Percentiles rank a stretch among this genome's conserved stretches.
Evolutionary conservation across 2,113 vertebrate genomes (phyloP).

Genomic region (Cairina moschata): DNA sequence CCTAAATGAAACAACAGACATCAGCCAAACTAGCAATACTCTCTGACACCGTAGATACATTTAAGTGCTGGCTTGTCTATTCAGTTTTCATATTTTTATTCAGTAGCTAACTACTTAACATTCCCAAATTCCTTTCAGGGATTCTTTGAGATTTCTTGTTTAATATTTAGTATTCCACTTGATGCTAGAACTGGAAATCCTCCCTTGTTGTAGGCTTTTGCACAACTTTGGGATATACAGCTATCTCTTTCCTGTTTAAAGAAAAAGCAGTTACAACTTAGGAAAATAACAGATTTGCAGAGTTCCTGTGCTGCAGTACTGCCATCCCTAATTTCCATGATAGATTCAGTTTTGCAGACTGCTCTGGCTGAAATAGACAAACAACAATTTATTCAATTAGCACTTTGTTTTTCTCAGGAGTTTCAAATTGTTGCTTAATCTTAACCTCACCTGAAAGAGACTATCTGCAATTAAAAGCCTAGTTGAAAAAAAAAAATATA

Average conservation of each 20-base stretch:
- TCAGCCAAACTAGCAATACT: not conserved
- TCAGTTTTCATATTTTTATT: not conserved
- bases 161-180: not conserved
- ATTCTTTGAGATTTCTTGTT: not conserved
- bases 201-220: not conserved
- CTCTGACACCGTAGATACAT: not conserved
- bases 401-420: not conserved
- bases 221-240: not conserved
- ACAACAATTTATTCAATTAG: not conserved
- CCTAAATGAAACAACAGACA: not conserved
- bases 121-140: not conserved
- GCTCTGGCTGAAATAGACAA: not conserved
- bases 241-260: not conserved
- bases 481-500: not conserved
- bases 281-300: not conserved
- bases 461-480: not conserved
- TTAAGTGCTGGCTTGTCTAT: not conserved
- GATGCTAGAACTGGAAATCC: not conserved
- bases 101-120: not conserved
- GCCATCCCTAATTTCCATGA: not conserved
- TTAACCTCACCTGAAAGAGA: not conserved
- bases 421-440: not conserved
- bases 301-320: not conserved
- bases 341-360: not conserved
- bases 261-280: not conserved